Conservation (phyloP, 2,113 vertebrate species). For the Psophia crepitans region DNA sequence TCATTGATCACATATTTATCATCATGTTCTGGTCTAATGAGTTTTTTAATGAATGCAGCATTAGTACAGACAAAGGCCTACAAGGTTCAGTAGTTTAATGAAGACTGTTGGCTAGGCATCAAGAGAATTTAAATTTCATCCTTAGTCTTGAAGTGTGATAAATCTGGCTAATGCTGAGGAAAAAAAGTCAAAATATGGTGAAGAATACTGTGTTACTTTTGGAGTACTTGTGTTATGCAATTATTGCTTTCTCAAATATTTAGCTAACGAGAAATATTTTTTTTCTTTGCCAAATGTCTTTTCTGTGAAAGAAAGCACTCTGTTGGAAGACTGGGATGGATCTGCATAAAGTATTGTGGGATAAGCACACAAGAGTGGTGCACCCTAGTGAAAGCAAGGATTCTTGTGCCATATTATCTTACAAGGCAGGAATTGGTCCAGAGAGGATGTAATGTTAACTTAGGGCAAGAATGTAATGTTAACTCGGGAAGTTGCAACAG, state of each 20-base stretch:
- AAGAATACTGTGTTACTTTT: not conserved
- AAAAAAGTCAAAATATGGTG: not conserved
- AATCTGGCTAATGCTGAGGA: not conserved
- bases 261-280: not conserved
- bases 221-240: not conserved
- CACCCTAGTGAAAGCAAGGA: not conserved
- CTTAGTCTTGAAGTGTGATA: not conserved
- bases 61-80: not conserved
- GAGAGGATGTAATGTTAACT: not conserved
- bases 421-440: constrained; percentile 1
- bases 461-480: not conserved
- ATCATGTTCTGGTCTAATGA: not conserved
- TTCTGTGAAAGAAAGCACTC: not conserved
- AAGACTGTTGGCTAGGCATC: not conserved
- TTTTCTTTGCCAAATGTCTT: constrained; percentile 20
- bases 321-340: not conserved
- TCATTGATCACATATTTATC: not conserved
- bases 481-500: not conserved
- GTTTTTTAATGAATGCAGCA: not conserved
- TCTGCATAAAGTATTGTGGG: not conserved
- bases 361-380: not conserved
- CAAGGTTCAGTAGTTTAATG: not conserved
- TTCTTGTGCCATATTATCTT: not conserved
- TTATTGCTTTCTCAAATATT: constrained; percentile 20
- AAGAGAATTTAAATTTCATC: not conserved